phyloP scores from a whole-genome alignment of 2,888 invertebrate genomes.

The Hylaea fasciaria region DNA sequence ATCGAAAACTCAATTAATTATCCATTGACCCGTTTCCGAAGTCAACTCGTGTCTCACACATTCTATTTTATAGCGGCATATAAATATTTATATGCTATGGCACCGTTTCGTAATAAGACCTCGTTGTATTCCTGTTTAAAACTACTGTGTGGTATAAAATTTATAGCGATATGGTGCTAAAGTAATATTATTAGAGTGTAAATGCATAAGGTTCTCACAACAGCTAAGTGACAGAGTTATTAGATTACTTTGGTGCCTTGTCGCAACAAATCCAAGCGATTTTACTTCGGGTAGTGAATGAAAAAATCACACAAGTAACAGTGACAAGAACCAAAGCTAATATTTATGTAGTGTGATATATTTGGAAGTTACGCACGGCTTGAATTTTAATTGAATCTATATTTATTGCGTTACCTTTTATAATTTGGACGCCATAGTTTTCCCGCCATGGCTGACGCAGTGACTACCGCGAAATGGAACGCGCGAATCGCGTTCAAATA shows the following conservation, averaged over 20 bases:
- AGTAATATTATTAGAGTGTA: neutral
- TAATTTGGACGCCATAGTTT: constrained; percentile 51
- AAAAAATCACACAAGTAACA: neutral
- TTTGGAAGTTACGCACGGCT: constrained; percentile 61
- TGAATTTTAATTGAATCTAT: constrained; percentile 65
- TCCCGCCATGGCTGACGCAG: constrained; percentile 52
- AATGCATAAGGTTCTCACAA: neutral
- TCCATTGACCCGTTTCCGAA: constrained; percentile 65
- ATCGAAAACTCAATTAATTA: constrained; percentile 58
- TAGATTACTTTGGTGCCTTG: constrained; percentile 24
- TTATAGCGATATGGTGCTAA: neutral
- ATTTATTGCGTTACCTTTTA: constrained; percentile 61
- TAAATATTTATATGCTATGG: constrained; percentile 27
- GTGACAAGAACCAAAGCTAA: constrained; percentile 11
- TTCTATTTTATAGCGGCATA: constrained; percentile 33
- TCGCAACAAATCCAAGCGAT: neutral
- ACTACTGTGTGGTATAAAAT: neutral
- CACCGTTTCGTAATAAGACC: constrained; percentile 3
- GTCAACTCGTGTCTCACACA: constrained; percentile 25
- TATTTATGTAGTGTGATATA: constrained; percentile 26
- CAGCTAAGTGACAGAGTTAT: neutral
- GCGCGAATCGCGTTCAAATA: constrained; percentile 60
- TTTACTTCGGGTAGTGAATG: neutral
- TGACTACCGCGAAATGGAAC: constrained; percentile 57
- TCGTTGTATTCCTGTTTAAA: neutral